Evolutionary conservation across 2,113 vertebrate species (phyloP).

Genomic region (Chloropsis hardwickii): DNA sequence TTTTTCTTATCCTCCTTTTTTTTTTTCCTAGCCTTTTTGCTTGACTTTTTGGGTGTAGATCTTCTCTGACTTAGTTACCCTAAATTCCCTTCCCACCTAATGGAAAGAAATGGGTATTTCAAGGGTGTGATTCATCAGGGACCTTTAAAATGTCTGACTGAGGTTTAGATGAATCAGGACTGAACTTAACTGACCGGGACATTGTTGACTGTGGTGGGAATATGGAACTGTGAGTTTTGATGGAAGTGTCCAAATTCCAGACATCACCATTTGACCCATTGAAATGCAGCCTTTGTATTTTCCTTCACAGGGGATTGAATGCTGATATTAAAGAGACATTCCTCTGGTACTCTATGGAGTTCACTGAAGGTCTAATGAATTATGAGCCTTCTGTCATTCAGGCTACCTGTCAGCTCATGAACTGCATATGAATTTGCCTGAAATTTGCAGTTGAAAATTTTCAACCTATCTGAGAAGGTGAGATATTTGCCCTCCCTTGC

Average conservation of each 20-base stretch:
- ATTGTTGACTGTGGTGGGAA: not conserved
- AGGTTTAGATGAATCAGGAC: not conserved
- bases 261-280: not conserved
- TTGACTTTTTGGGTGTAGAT: not conserved
- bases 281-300: not conserved
- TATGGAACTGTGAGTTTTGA: not conserved
- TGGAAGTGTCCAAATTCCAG: not conserved
- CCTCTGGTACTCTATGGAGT: not conserved
- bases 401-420: not conserved
- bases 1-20: not conserved
- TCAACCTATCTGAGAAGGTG: not conserved
- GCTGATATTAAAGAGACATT: not conserved
- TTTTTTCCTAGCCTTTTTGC: not conserved
- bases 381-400: not conserved
- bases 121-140: not conserved
- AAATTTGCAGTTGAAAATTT: not conserved
- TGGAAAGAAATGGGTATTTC: not conserved
- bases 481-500: not conserved
- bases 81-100: not conserved
- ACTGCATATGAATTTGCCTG: not conserved
- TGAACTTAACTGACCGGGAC: not conserved
- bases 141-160: not conserved
- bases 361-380: not conserved
- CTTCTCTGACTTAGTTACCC: not conserved
- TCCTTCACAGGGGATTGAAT: not conserved